Conservation (phyloP, 2,888 invertebrate genomes). For the Achlya flavicornis region DNA sequence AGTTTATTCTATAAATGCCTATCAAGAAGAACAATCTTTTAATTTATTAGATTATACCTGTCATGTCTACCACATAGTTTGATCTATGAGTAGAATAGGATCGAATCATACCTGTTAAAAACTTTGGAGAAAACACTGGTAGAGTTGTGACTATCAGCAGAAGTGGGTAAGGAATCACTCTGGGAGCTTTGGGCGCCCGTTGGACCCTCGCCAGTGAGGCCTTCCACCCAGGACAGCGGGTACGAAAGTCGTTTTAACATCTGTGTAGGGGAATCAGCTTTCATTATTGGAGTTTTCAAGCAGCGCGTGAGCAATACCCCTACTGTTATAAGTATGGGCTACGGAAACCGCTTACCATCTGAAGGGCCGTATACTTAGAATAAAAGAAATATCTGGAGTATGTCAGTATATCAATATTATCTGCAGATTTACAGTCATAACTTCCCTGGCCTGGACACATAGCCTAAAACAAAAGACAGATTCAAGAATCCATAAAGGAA, state of each 20-base stretch:
- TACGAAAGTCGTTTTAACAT: slow-evolving; percentile 96
- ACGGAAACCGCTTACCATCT: no score
- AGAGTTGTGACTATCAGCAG: slow-evolving; percentile 86
- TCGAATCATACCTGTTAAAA: slow-evolving; percentile 89
- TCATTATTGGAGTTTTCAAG: neutral
- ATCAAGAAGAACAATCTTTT: no score
- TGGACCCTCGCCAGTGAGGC: slow-evolving; percentile 90
- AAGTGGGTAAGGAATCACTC: slow-evolving; percentile 82
- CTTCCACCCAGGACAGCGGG: slow-evolving; percentile 96
- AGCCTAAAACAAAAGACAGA: no score
- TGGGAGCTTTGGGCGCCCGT: slow-evolving; percentile 74
- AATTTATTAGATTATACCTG: no score
- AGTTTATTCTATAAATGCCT: no score
- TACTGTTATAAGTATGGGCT: no score
- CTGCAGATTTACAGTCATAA: no score
- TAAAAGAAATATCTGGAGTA: no score
- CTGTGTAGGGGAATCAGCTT: slow-evolving; percentile 75
- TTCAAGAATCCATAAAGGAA: no score
- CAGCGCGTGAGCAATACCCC: neutral
- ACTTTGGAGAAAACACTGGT: slow-evolving; percentile 95
- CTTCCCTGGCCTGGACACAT: no score
- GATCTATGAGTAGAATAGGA: neutral
- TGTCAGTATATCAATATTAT: no score
- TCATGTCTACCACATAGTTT: slow-evolving; percentile 1
- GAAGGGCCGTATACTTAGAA: no score